Evolutionary conservation across 2,888 invertebrate species (phyloP), one percentile per base, ranked within the genome.

Genomic region (Aphodius sticticus): DNA sequence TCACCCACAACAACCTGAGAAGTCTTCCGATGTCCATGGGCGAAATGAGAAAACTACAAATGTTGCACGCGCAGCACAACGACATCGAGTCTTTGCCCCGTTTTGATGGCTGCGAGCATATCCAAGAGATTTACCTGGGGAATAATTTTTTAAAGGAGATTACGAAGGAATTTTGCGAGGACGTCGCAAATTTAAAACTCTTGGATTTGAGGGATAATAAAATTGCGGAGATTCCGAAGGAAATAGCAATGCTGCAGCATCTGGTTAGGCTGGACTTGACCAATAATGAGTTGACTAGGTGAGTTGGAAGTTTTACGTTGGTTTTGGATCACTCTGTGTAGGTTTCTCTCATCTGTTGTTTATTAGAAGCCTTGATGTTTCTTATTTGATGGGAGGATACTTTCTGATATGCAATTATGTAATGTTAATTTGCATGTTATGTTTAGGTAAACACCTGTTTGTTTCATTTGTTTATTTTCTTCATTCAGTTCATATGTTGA

Each of bases 201-300:
- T 90, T 97, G 80, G 96, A 96, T 88, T 90, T 98, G 79, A 91
- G 95, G 78, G 95, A 96, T 87, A 98, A 98, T 89, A 93, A 95
- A 89, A 91, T 98, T 72, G 91, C 92, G 85, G 87, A 90, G 81
- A 87, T 98, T 80, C 97, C 97, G 0, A 94, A 96, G 82, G 95
- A 96, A 88, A 93, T 97, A 84, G 92, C 93, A 14, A 89, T 94
- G 81, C 88, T 97, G 78, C 93, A 95, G 84, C 93, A 93, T 84
- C 90, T 97, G 74, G 94, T 95, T 85, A 92, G 96, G 83, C 91
- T 98, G 76, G 97, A 98, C 90, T 89, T 97, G 79, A 94, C 95
- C 9, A 96, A 96, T 88, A 97, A 97, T 87, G 87, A 87, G 79
- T 82, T 94, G 69, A 89, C 87, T 78, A 86, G 84, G 89, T 90